phyloP scores from a whole-genome alignment of 2,113 vertebrate genomes.

The Corythornis madagascariensis region DNA sequence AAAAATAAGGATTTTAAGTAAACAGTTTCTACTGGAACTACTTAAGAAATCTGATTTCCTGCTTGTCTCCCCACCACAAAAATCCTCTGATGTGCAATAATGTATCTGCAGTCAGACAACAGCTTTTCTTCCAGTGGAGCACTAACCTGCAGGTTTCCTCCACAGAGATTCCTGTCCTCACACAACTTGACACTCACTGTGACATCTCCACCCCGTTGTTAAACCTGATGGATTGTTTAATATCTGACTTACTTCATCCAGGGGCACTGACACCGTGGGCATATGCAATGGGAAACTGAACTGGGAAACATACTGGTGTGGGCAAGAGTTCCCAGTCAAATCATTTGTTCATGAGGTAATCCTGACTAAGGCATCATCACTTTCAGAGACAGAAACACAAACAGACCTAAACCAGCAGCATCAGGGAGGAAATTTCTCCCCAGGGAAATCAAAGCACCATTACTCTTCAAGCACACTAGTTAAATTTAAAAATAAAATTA shows the following conservation, averaged over 20 bases:
- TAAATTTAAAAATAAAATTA: neutral
- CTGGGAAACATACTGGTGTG: neutral
- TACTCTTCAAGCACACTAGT: neutral
- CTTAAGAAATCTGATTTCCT: neutral
- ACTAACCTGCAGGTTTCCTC: neutral
- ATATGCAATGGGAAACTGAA: neutral
- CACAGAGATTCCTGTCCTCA: neutral
- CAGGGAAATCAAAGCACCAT: neutral
- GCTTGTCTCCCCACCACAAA: neutral
- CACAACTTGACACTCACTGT: neutral
- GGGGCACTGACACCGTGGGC: fast-evolving
- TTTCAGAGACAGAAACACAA: neutral
- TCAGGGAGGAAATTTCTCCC: neutral
- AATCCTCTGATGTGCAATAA: neutral
- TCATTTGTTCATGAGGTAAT: neutral
- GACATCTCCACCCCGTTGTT: neutral
- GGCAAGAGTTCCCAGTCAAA: neutral
- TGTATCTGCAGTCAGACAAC: neutral
- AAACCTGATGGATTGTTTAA: neutral
- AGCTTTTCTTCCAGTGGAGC: neutral
- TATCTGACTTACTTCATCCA: neutral
- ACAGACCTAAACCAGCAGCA: neutral
- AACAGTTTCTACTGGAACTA: neutral
- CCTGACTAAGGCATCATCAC: neutral
- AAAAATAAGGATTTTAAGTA: neutral